phyloP scores from a whole-genome alignment of 1,140 invertebrate genomes.

The Teleogryllus occipitalis region DNA sequence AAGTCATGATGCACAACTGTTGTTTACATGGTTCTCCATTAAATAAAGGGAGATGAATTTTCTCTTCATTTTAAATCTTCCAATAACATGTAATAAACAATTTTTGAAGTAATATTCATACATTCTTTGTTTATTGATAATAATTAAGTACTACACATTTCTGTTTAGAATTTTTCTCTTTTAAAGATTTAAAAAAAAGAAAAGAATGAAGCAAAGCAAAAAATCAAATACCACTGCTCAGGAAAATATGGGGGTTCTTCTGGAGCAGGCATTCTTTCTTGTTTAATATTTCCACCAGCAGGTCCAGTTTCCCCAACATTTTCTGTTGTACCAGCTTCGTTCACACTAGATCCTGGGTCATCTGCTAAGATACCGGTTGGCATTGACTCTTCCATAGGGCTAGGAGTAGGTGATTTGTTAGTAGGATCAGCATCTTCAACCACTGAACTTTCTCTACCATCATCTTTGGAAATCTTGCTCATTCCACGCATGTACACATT shows the following conservation, averaged over 20 bases:
- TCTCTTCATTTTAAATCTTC: too few species aligned
- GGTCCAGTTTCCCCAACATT: conserved; percentile 22
- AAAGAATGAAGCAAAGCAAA: too few species aligned
- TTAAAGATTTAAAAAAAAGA: too few species aligned
- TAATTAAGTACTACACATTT: too few species aligned
- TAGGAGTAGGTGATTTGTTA: conserved; percentile 20
- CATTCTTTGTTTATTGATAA: too few species aligned
- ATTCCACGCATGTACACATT: conserved; percentile 19
- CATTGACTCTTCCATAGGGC: conserved; percentile 1
- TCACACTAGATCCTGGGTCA: conserved; percentile 23
- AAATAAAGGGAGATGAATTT: too few species aligned
- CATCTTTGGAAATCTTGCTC: conserved; percentile 17
- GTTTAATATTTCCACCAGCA: conserved; percentile 9
- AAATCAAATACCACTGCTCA: conserved; percentile 54
- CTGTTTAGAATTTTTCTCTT: too few species aligned
- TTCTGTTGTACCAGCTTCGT: conserved; percentile 16
- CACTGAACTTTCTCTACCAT: conserved; percentile 17
- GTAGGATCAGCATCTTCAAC: conserved; percentile 21
- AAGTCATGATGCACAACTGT: too few species aligned
- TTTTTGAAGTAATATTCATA: too few species aligned
- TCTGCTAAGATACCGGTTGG: conserved; percentile 13
- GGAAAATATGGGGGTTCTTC: conserved; percentile 66
- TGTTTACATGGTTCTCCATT: too few species aligned
- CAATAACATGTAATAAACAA: too few species aligned
- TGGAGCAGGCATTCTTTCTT: conserved; percentile 37